These are phyloP conservation scores for Crocidura indochinensis DNA, from an alignment of 2,797 vertebrate species.

Conservation along the genomic window DNA sequence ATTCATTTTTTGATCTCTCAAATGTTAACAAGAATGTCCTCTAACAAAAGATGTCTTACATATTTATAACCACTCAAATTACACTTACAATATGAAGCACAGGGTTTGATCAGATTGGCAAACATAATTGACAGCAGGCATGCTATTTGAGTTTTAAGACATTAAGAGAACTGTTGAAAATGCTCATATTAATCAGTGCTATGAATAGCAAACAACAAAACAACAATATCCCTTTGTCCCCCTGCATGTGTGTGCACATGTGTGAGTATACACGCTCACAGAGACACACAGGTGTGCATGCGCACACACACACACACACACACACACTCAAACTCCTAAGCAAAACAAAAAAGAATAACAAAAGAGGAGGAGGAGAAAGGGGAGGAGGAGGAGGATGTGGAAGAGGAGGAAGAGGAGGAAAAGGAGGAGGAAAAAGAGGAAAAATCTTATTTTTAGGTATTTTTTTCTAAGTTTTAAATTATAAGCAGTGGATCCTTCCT, in stretches of 20 bases:
- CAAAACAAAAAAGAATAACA: background rate
- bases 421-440: too few relatives aligned
- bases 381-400: too few relatives aligned
- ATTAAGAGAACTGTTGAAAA: background rate
- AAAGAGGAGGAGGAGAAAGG: background rate
- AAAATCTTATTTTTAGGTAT: background rate
- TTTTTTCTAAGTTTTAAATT: background rate
- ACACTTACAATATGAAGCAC: background rate
- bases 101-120: background rate
- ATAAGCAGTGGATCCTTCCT: background rate
- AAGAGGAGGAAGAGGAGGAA: too few relatives aligned
- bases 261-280: too few relatives aligned
- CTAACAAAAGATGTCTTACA: background rate
- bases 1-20: background rate
- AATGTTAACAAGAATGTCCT: background rate
- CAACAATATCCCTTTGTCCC: too few relatives aligned
- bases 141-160: background rate
- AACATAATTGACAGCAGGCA: background rate
- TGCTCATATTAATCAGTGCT: background rate
- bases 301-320: too few relatives aligned
- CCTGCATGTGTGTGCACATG: too few relatives aligned
- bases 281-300: too few relatives aligned
- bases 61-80: conserved; percentile 27
- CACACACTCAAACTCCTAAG: background rate
- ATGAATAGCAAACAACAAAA: background rate